These are phyloP conservation scores for Thelaira solivaga DNA, from an alignment of 2,888 invertebrate species.

Conservation along the genomic window DNA sequence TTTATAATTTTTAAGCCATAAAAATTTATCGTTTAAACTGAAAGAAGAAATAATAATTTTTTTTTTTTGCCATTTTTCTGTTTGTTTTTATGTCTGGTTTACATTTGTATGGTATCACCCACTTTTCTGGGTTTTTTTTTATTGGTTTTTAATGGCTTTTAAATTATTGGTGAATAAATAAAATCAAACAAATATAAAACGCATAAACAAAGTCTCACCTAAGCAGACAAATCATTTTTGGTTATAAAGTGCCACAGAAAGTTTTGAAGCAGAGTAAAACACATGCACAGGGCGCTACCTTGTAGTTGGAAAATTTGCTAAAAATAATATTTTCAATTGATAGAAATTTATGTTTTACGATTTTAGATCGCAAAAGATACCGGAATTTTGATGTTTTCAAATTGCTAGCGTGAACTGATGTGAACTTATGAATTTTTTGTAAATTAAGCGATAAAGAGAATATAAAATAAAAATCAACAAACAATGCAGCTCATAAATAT, in stretches of 20 bases:
- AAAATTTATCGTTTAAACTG: slow-evolving; percentile 1
- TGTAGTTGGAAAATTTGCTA: too few relatives aligned
- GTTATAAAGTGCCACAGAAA: not conserved
- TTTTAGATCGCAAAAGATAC: too few relatives aligned
- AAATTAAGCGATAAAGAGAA: too few relatives aligned
- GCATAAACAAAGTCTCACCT: not conserved
- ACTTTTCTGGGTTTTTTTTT: not conserved
- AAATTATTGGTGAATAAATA: not conserved
- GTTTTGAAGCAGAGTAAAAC: too few relatives aligned
- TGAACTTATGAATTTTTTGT: too few relatives aligned
- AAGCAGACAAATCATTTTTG: not conserved
- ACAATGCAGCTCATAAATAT: too few relatives aligned
- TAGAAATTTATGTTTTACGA: too few relatives aligned
- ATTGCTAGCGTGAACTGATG: too few relatives aligned
- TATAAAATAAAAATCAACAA: too few relatives aligned
- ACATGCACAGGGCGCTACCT: not conserved
- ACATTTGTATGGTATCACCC: not conserved
- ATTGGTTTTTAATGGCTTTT: slow-evolving; percentile 25
- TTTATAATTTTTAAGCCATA: not conserved
- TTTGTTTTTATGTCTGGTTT: not conserved
- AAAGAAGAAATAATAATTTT: not conserved
- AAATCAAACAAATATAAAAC: not conserved
- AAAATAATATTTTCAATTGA: too few relatives aligned
- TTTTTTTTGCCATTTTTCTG: not conserved
- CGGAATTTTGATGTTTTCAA: too few relatives aligned